These are phyloP conservation scores for Scalopus aquaticus DNA, from an alignment of 2,113 vertebrate genomes.

Conservation along the genomic window DNA sequence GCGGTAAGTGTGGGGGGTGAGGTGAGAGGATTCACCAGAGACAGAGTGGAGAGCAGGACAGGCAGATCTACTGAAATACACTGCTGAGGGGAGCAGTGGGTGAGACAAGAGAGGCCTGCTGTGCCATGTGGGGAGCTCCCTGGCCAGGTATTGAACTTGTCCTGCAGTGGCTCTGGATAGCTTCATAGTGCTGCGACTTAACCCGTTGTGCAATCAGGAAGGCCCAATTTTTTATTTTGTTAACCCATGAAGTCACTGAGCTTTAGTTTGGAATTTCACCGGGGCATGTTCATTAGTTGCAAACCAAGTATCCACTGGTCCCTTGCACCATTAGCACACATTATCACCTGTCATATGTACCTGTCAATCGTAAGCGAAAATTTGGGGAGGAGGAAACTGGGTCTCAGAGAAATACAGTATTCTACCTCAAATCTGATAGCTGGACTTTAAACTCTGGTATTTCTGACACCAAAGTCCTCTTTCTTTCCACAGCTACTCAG, in stretches of 20 bases:
- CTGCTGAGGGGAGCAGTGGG: too few species aligned
- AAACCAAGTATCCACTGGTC: not conserved
- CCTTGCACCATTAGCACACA: not conserved
- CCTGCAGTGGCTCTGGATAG: too few species aligned
- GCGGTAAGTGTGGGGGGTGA: too few species aligned
- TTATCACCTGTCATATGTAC: not conserved
- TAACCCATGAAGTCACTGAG: not conserved
- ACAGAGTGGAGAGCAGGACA: too few species aligned
- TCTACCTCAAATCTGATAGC: not conserved
- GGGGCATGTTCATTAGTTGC: not conserved
- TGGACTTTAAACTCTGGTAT: not conserved
- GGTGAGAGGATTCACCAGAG: too few species aligned
- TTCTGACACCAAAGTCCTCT: not conserved
- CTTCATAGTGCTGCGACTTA: too few species aligned
- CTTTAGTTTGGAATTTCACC: not conserved
- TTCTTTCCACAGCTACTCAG: not conserved
- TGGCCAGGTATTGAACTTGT: too few species aligned
- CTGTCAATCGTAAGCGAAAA: not conserved
- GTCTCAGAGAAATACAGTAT: not conserved
- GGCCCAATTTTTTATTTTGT: not conserved
- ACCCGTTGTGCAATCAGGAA: too few species aligned
- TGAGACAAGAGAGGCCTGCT: too few species aligned
- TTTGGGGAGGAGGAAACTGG: not conserved
- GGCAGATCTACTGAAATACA: too few species aligned
- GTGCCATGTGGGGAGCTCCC: not conserved